phyloP scores from a whole-genome alignment of 2,888 invertebrate genomes.

The Tolmerus cingulatus region DNA sequence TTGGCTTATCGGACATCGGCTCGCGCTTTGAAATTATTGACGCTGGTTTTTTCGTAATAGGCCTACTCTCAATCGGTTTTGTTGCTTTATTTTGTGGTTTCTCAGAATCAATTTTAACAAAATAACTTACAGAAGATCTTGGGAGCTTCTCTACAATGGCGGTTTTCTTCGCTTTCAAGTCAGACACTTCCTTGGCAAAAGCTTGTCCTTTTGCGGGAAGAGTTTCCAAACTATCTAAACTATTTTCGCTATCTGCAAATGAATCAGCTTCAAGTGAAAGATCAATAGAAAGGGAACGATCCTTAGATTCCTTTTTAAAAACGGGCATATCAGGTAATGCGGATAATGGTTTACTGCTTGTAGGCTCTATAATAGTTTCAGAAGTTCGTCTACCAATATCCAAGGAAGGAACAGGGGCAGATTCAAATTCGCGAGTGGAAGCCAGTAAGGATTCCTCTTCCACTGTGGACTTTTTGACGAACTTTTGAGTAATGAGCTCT shows the following conservation, averaged over 20 bases:
- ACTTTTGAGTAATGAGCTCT: neutral
- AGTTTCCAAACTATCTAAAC: constrained; percentile 47
- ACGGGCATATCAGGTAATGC: neutral
- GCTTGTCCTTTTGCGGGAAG: constrained; percentile 43
- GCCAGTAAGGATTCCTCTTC: neutral
- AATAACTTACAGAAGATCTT: constrained; percentile 48
- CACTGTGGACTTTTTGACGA: neutral
- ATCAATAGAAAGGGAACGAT: neutral
- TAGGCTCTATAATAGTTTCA: neutral
- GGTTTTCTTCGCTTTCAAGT: neutral
- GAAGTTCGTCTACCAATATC: neutral
- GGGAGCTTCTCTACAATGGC: neutral
- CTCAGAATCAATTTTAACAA: constrained; percentile 48
- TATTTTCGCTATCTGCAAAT: constrained; percentile 6
- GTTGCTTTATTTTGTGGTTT: constrained; percentile 14
- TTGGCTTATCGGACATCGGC: neutral
- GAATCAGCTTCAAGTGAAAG: neutral
- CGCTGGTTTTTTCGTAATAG: neutral
- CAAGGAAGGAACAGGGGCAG: neutral
- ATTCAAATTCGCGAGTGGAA: neutral
- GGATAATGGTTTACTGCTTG: neutral
- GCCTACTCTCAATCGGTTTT: neutral
- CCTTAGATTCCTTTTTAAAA: neutral
- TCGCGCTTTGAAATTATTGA: neutral
- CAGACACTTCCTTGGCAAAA: constrained; percentile 44